phyloP scores from a whole-genome alignment of 2,888 invertebrate species.

The Thymelicus lineola region DNA sequence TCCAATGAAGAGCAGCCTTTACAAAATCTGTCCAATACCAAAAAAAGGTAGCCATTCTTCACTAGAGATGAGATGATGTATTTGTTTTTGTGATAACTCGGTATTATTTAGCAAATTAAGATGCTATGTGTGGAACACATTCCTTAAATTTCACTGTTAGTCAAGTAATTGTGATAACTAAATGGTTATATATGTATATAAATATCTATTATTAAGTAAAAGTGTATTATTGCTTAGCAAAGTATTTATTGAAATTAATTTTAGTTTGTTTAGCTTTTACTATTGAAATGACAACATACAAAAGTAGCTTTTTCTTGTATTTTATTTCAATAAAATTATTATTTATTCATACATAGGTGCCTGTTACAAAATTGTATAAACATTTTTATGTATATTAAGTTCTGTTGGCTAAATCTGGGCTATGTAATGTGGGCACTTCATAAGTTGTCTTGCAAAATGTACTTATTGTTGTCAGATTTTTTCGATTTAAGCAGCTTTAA shows the following conservation, averaged over 20 bases:
- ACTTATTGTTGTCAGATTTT: no score
- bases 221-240: constrained; percentile 25
- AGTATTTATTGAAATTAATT: constrained; percentile 11
- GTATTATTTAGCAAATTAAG: constrained; percentile 4
- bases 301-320: no score
- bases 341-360: no score
- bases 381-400: no score
- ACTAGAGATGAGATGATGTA: background rate
- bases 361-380: no score
- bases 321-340: no score
- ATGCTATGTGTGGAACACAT: constrained; percentile 7
- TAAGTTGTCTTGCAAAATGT: no score
- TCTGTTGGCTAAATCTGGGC: no score
- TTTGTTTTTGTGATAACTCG: constrained; percentile 8
- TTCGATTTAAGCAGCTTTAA: no score
- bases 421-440: no score
- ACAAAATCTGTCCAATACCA: background rate
- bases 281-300: no score
- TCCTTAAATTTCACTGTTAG: constrained; percentile 15
- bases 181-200: constrained; percentile 32
- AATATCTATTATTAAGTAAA: background rate
- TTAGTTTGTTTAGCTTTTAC: no score
- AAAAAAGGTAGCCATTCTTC: background rate
- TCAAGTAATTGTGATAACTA: constrained; percentile 43
- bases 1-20: background rate